These are phyloP conservation scores for Antheraea yamamai DNA, from an alignment of 2,888 invertebrate species.

Conservation along the genomic window DNA sequence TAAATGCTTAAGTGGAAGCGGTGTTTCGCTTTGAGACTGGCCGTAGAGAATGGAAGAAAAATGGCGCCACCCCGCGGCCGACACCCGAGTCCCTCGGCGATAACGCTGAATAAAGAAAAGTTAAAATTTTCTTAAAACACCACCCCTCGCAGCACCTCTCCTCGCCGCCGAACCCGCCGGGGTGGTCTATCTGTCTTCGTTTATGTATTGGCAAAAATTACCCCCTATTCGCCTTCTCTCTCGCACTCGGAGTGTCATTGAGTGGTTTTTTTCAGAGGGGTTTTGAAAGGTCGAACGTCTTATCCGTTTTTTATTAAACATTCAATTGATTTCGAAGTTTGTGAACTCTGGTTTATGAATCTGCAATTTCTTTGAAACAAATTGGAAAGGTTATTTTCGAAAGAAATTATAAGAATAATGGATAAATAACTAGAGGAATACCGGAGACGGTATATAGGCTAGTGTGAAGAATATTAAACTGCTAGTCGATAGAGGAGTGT, in stretches of 20 bases:
- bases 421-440: no score
- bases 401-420: no score
- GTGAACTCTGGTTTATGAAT: background rate
- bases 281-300: slow-evolving; percentile 51
- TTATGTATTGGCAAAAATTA: slow-evolving; percentile 81
- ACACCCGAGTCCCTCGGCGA: slow-evolving; percentile 42
- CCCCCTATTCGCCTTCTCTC: slow-evolving; percentile 57
- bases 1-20: slow-evolving; percentile 73
- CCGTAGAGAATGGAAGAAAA: slow-evolving; percentile 78
- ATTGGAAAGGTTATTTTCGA: no score
- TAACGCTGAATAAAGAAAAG: slow-evolving; percentile 78
- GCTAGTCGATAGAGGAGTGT: no score
- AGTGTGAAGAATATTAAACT: no score
- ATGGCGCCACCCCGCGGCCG: slow-evolving; percentile 36
- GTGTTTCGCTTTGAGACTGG: slow-evolving; percentile 76
- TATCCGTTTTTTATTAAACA: slow-evolving; percentile 13
- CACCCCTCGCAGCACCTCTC: slow-evolving; percentile 41
- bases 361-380: no score
- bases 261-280: slow-evolving; percentile 38
- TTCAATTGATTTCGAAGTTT: background rate
- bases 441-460: no score
- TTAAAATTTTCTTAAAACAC: slow-evolving; percentile 80
- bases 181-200: slow-evolving; percentile 77
- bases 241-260: slow-evolving; percentile 66
- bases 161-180: slow-evolving; percentile 38